A percentile compares a stretch with the other conserved stretches of the same genome.
phyloP scores from a whole-genome alignment of 92 coral and sea anemone genomes.

The Phymanthus crucifer region DNA sequence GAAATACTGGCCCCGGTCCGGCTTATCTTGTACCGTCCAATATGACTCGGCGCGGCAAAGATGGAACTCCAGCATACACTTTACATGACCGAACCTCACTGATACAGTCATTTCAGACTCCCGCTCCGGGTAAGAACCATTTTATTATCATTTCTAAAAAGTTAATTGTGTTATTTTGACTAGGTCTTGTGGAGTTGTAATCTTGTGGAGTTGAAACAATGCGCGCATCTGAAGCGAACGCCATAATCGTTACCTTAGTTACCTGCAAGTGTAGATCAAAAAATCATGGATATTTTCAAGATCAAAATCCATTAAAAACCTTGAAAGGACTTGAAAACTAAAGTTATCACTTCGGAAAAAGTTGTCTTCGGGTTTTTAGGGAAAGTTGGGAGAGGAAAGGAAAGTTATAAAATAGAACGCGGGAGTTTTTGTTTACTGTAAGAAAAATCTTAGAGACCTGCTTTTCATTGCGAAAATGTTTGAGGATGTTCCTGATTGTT shows the following conservation, averaged over 20 bases:
- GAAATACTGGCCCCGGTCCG: slow-evolving; percentile 75
- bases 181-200: background rate
- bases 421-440: slow-evolving; percentile 1
- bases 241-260: slow-evolving; percentile 7
- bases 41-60: slow-evolving; percentile 76
- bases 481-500: too few relatives aligned
- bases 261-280: background rate
- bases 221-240: background rate
- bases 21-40: slow-evolving; percentile 58
- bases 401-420: background rate
- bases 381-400: background rate
- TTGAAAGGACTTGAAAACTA: background rate
- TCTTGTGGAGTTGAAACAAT: background rate
- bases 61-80: slow-evolving; percentile 80
- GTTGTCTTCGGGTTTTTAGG: background rate
- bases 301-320: background rate
- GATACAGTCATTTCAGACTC: slow-evolving; percentile 65
- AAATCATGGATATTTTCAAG: background rate
- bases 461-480: background rate
- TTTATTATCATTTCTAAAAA: background rate
- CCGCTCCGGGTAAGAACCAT: slow-evolving; percentile 83
- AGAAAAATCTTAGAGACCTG: background rate
- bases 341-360: background rate
- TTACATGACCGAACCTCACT: slow-evolving; percentile 68
- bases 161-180: slow-evolving; percentile 6